These are phyloP conservation scores for Chrysodeixis includens DNA, from an alignment of 2,888 invertebrate genomes.

Conservation along the genomic window DNA sequence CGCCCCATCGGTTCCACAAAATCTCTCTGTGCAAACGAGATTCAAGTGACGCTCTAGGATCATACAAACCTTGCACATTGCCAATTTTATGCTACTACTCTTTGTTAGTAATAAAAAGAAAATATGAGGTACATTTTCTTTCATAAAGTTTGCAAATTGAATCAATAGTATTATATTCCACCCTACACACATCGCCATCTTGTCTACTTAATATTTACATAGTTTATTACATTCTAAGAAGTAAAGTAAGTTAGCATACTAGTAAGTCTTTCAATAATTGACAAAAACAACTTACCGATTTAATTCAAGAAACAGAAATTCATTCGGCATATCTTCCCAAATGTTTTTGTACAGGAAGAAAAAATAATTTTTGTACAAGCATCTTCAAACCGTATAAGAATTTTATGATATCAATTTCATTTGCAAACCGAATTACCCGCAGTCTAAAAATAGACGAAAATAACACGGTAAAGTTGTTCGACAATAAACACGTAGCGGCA, in stretches of 20 bases:
- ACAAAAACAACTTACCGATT: not conserved
- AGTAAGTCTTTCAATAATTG: too few species aligned
- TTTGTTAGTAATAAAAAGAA: not conserved
- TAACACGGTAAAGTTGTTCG: constrained; percentile 61
- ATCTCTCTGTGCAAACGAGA: constrained; percentile 33
- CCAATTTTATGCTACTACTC: not conserved
- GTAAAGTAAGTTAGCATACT: too few species aligned
- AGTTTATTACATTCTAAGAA: too few species aligned
- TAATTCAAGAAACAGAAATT: not conserved
- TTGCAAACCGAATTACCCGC: constrained; percentile 47
- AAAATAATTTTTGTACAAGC: constrained; percentile 12
- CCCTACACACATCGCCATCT: too few species aligned
- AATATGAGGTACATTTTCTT: too few species aligned
- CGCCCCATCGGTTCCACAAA: constrained; percentile 15
- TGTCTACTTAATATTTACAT: too few species aligned
- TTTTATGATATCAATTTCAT: constrained; percentile 20
- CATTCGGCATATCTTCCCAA: not conserved
- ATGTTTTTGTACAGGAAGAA: not conserved
- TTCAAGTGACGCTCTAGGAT: constrained; percentile 18
- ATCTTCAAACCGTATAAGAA: not conserved
- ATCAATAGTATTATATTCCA: too few species aligned
- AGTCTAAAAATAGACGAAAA: constrained; percentile 62
- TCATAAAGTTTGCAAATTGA: too few species aligned
- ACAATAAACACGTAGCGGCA: constrained; percentile 65
- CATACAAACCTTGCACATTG: not conserved